A percentile compares a stretch with the other conserved stretches of the same genome.
These are phyloP conservation scores for human (Homo sapiens) DNA, from an alignment of 2,113 vertebrate species.

Conservation along the genomic window GRCh38 chr3:132435001-132435500, in stretches of 20 bases:
- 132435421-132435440: constrained; percentile 8
- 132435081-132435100: not conserved
- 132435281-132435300: not conserved
- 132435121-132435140: not conserved
- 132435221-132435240: constrained; percentile 15
- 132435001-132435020: not conserved
- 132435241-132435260: not conserved
- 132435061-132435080: not conserved
- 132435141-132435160: not conserved
- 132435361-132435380: not conserved
- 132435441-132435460: not conserved
- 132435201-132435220: not conserved
- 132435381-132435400: not conserved
- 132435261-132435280: not conserved
- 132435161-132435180: not conserved
- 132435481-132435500: not conserved
- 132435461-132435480: constrained; percentile 32
- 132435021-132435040: not conserved
- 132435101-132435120: not conserved
- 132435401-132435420: not conserved
- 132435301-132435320: not conserved
- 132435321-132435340: not conserved
- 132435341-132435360: not conserved
- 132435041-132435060: not conserved
- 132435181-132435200: not conserved